phyloP scores from a whole-genome alignment of 2,113 vertebrate genomes.

The Podocnemis expansa region DNA sequence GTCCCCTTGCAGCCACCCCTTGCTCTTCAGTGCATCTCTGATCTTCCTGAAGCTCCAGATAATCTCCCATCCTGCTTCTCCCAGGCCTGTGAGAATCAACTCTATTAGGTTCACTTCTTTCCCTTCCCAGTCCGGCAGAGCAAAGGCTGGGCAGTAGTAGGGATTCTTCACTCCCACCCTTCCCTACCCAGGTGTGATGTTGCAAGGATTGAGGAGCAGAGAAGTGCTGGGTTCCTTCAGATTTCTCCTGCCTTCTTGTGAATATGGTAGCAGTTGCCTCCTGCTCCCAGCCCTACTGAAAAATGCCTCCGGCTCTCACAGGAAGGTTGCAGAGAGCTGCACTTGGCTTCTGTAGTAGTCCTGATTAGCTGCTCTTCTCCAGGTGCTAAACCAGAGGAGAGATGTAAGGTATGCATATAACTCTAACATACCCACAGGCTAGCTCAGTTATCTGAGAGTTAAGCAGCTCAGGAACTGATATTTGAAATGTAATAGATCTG shows the following conservation, averaged over 20 bases:
- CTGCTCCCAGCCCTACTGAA: background rate
- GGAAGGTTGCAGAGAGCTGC: fast-evolving
- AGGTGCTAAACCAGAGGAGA: background rate
- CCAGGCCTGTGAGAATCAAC: background rate
- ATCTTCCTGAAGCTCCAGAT: background rate
- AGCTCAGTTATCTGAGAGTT: background rate
- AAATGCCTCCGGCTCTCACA: background rate
- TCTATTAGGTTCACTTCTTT: background rate
- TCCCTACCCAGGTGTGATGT: background rate
- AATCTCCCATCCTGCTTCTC: background rate
- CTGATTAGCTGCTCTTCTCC: background rate
- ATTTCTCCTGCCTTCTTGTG: background rate
- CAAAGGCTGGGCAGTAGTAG: background rate
- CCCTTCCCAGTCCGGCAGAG: background rate
- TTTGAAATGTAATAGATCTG: background rate
- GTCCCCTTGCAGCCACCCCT: background rate
- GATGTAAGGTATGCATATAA: background rate
- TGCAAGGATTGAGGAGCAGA: background rate
- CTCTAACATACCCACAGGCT: background rate
- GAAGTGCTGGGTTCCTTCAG: background rate
- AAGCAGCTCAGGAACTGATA: background rate
- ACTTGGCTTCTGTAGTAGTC: background rate
- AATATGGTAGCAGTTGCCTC: background rate
- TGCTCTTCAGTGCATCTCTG: background rate
- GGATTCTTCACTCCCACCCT: background rate